Evolutionary conservation across 2,888 invertebrate genomes (phyloP), one percentile per base, ranked within the genome.

Genomic region (Dynastes maya): DNA sequence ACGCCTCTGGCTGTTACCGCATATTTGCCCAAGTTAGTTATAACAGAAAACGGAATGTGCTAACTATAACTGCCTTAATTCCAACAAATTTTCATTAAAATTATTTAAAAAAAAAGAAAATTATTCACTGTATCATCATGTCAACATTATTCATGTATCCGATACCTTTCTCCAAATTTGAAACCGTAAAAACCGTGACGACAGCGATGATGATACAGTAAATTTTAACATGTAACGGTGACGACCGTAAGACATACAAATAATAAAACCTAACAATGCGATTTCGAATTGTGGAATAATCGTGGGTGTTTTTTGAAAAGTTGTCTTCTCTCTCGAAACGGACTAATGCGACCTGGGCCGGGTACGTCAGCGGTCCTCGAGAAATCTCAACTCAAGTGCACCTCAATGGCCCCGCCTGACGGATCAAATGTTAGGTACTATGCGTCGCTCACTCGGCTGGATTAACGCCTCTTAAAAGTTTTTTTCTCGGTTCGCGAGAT

Each of bases 351-450:
- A 81, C 80, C 79, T 82, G 82, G 80, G 79, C 78, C 78, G 79
- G 81, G 81, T 82, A 79, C 80, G 80, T 81, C 82, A 80, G 81
- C 81, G 79, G 82, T 79, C 75, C 81, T 80, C 77, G 79, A 82
- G 82, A 81, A 80, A 79, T 80, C 80, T 82, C 80, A 79, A 81
- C 82, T 80, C 82, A 80, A 81, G 81, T 81, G 79, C 80, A 74
- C 75, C 81, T 80, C 78, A 68, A 79, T 80, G 79, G 74, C 79
- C 55, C 75, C 79, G 80, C 74, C 79, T 78, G 80, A 77, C 74
- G 76, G 77, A 80, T 80, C 79, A 78, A 70, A 78, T 80, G 76
- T 78, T 81, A 74, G 49, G 63, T 63, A 63, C 63, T 27, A 45
- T 27, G 67, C 67, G 80, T 77, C 76, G 51, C 72, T 80, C 55